phyloP scores from a whole-genome alignment of 2,113 vertebrate species.

The Charadrius vociferus region DNA sequence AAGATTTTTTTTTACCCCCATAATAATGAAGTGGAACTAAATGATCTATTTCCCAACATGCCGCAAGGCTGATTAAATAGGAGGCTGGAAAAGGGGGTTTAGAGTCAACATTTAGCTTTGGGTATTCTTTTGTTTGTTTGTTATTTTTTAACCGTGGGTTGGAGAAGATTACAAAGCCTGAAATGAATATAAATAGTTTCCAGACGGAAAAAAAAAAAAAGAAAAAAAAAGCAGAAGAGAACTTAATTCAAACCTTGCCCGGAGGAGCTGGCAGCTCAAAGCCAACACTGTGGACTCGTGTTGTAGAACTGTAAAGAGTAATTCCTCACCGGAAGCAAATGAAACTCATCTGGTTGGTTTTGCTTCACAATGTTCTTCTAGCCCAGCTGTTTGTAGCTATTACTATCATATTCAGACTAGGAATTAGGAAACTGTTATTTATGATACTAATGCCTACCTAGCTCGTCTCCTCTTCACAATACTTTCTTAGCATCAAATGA shows the following conservation, averaged over 20 bases:
- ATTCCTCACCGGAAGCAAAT: not conserved
- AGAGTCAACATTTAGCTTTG: constrained; percentile 44
- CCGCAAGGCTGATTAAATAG: constrained; percentile 41
- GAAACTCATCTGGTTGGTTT: not conserved
- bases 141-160: constrained; percentile 5
- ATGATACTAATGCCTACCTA: not conserved
- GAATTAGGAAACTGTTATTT: not conserved
- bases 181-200: constrained; percentile 33
- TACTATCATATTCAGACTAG: not conserved
- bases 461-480: not conserved
- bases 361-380: not conserved
- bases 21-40: constrained; percentile 47
- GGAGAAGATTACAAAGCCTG: constrained; percentile 47
- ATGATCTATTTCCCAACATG: constrained; percentile 22
- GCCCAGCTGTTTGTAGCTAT: not conserved
- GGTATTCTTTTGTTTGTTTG: constrained; percentile 36
- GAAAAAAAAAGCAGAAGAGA: not conserved
- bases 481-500: not conserved
- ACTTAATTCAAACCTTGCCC: constrained; percentile 28
- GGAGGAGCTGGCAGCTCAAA: constrained; percentile 27
- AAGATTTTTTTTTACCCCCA: not conserved
- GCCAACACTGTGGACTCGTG: not conserved
- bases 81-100: not conserved
- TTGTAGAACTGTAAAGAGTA: not conserved
- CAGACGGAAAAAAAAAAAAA: not conserved